Evolutionary conservation across 2,113 vertebrate species (phyloP), one percentile per base, ranked within the genome.

Genomic region (Peucedramus taeniatus): DNA sequence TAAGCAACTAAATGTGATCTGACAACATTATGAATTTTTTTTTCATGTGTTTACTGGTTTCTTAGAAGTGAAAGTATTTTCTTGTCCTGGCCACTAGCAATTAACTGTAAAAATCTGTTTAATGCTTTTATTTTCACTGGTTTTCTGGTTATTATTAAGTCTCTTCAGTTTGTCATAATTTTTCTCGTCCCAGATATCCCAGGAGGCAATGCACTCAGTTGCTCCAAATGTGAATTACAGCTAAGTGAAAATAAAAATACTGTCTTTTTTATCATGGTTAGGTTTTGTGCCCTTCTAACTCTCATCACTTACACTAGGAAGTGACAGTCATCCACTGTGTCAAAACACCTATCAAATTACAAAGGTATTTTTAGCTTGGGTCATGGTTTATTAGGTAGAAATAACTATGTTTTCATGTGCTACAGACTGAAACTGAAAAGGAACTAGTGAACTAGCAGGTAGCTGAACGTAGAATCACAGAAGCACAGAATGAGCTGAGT

Each of bases 1-100:
- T 85, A 97, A 96, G 94, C 94, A 97, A 95, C 95, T 90, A 95
- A 90, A 94, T 87, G 79, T 89, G 68, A 82, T 94, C 80, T 97
- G 95, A 91, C 89, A 93, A 90, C n/a, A 26, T 47, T 71, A 51
- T 94, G 63, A 65, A 71, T 87, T 76, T 42, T 74, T 74, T 90
- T 65, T 63, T 27, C 13, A 24, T 76, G 11, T 94, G 63, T 80
- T 82, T 83, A 69, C 47, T 35, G 30, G 11, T 78, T 96, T 76
- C 89, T 95, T 92, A 70, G 60, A 89, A 88, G 53, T 50, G 65
- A 23, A 91, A 85, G 35, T 84, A 94, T 92, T 93, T 94, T 94
- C 88, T 96, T n/a, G 3, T 50, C 53, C 61, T 93, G 66, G 86
- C 69, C 80, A 78, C 35, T 37, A 75, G 44, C 39, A 83, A 83